Percentiles rank a stretch among this genome's conserved stretches.
Evolutionary conservation across 2,113 vertebrate genomes (phyloP).

Genomic region (Chinchilla lanigera): DNA sequence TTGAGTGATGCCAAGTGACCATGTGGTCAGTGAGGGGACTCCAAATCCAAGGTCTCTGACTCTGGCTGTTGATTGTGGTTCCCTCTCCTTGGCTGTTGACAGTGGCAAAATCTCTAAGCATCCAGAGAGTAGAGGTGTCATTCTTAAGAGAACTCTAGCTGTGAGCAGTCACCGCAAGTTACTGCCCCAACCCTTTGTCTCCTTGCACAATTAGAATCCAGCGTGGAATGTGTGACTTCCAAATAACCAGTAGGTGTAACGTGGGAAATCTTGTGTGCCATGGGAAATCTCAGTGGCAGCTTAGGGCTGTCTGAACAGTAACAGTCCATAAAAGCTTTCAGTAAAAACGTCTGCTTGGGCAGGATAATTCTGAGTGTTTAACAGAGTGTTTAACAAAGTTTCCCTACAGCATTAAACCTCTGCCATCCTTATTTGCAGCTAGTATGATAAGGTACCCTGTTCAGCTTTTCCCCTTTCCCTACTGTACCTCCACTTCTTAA

Average conservation of each 20-base stretch:
- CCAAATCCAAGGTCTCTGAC: neutral
- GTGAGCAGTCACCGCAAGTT: neutral
- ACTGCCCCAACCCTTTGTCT: neutral
- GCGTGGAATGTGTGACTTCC: neutral
- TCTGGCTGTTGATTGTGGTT: neutral
- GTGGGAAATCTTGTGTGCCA: neutral
- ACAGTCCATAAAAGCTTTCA: neutral
- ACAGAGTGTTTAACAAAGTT: too few species aligned
- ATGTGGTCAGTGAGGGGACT: neutral
- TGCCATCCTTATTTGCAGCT: accelerated
- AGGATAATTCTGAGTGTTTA: neutral
- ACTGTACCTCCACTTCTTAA: neutral
- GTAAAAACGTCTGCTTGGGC: neutral
- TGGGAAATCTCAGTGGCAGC: neutral
- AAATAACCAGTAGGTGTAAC: neutral
- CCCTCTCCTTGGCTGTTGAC: neutral
- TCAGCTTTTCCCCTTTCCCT: accelerated
- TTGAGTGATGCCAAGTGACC: neutral
- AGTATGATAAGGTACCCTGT: neutral
- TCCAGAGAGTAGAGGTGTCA: neutral
- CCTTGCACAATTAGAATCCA: neutral
- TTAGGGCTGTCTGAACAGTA: neutral
- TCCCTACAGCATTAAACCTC: neutral
- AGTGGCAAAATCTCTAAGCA: neutral
- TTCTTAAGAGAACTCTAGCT: neutral